phyloP scores from a whole-genome alignment of 2,888 invertebrate species.

The Plebejus argus region DNA sequence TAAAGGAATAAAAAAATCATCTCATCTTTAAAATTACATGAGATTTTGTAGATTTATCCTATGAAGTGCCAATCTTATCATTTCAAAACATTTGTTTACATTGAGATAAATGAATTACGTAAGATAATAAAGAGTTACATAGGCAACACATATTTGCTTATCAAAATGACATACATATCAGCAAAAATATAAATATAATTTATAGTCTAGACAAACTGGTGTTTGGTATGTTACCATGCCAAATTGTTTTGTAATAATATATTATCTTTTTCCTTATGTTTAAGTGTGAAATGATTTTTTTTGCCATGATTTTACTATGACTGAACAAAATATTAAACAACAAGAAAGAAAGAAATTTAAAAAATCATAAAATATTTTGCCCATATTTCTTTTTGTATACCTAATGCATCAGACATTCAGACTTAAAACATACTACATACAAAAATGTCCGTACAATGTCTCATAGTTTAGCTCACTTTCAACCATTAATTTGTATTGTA shows the following conservation, averaged over 20 bases:
- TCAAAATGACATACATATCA: conserved; percentile 4
- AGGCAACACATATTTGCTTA: conserved; percentile 9
- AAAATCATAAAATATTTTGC: too few relatives aligned
- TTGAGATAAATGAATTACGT: conserved; percentile 15
- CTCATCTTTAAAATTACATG: neutral
- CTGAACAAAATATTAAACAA: too few relatives aligned
- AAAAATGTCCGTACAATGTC: neutral
- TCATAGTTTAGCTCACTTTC: neutral
- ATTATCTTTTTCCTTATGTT: neutral
- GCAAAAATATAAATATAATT: conserved; percentile 3
- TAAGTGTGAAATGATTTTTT: too few relatives aligned
- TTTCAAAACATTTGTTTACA: conserved; percentile 18
- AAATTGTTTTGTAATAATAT: too few relatives aligned
- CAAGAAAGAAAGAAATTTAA: too few relatives aligned
- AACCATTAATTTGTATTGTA: conserved; percentile 16
- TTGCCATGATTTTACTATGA: too few relatives aligned
- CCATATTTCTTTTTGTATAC: too few relatives aligned
- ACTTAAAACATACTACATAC: neutral
- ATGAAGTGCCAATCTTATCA: conserved; percentile 1
- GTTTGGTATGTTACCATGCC: neutral
- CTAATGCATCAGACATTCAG: too few relatives aligned
- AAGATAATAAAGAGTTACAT: conserved; percentile 6
- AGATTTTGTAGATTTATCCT: neutral
- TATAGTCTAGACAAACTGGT: neutral
- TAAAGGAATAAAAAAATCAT: neutral